Base-by-base conservation (phyloP, 2,888 invertebrate genomes). In the Cataglyphis altisquamis region DNA sequence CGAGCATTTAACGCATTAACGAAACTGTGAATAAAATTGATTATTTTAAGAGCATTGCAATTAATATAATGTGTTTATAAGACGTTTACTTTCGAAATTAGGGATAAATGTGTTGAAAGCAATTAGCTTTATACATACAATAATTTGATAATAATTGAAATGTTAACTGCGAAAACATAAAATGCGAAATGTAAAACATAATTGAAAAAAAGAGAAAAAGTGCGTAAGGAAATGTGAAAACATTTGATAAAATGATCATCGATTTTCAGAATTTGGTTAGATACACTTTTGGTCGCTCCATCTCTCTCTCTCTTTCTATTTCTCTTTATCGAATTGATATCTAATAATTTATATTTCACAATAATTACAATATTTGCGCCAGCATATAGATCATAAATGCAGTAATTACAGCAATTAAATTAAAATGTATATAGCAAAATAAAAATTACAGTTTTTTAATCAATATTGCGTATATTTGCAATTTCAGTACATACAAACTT, bases 281-380 rank as follows among this genome's bases (percentile, higher is more conserved):
- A 81, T 83, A 82, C 78, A 84, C 73, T 86, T 77, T 48, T 48
- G 6, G 48, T 48, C 48, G 6, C 18, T 48, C 18, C 29, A 29
- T 29, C 29, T 29, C 29, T 29, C 29, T 29, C 18, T 6, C 18
- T 45, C 15, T 45, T 6, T 6, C 18, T 52, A 8, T 52, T 52
- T n/a, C 21, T 15, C 70, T 86, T 70, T 88, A 85, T 29, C 29
- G 15, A 48, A 66, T 75, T 48, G 25, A 52, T 21, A 32, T 25
- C 29, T 60, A 70, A 80, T 41, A 74, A 88, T 88, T 82, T 86
- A 83, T 83, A 78, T 77, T 74, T 84, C 52, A 67, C 83, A 73
- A 82, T 75, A 83, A 85, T 57, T 85, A 78, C 60, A 29, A 36
- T 55, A 18, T 72, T 1, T 6, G 15, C 18, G 77, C 70, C 67